Evolutionary conservation across 2,113 vertebrate genomes (phyloP).

Genomic region (cat (Felis catus)): DNA sequence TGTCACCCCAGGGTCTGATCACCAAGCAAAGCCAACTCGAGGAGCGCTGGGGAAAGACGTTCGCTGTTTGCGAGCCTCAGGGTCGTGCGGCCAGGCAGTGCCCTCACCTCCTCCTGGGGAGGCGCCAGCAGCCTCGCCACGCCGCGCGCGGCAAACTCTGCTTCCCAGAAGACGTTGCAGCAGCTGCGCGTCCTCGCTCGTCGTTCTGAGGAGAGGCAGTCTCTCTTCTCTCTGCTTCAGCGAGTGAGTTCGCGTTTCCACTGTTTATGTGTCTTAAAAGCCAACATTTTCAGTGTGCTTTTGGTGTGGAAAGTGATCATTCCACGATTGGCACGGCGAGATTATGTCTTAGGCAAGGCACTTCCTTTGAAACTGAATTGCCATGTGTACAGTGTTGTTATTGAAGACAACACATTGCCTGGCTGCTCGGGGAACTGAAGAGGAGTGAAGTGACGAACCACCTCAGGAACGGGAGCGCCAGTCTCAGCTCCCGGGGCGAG

Average conservation of each 20-base stretch:
- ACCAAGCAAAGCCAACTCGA: neutral
- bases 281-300: conserved; percentile 71
- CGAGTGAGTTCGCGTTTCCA: conserved; percentile 62
- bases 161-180: neutral
- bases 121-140: neutral
- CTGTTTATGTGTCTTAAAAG: conserved; percentile 66
- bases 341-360: conserved; percentile 57
- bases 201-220: conserved; percentile 25
- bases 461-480: neutral
- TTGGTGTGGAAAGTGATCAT: conserved; percentile 67
- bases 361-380: conserved; percentile 55
- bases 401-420: conserved; percentile 46
- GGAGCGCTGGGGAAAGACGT: neutral
- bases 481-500: neutral
- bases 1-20: neutral
- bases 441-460: conserved; percentile 21
- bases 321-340: conserved; percentile 60
- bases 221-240: conserved; percentile 59
- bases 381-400: conserved; percentile 50
- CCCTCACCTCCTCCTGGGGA: neutral
- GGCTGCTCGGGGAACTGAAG: conserved; percentile 32
- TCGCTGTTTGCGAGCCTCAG: neutral
- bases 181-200: neutral
- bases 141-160: neutral
- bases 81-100: neutral